Evolutionary conservation across 2,113 vertebrate species (phyloP), one percentile per base, ranked within the genome.

Genomic region (Pica pica): DNA sequence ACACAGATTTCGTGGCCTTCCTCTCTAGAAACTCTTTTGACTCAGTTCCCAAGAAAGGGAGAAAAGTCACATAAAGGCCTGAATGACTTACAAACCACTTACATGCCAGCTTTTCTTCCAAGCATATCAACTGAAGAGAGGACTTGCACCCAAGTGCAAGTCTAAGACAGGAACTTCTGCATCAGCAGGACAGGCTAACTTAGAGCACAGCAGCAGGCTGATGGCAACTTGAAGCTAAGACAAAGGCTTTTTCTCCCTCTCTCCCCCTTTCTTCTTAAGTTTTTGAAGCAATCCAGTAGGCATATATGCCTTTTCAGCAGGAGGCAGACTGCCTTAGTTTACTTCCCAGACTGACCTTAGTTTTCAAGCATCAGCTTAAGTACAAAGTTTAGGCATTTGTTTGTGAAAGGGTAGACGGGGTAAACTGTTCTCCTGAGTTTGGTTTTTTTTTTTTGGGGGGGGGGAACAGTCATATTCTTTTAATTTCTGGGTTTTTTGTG

Each of bases 191-290:
- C 0, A 59, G 16, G 23, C 10, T 59, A 55, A 31, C 24, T 61
- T 21, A 31, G 11, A 79, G 27, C 47, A 64, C 23, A 37, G 39
- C 11, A 68, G 17, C 27, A 46, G 30, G 8, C 21, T 30, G 44
- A 83, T 13, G 3, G 28, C 46, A 83, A 57, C 50, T 35, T 33
- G 16, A 37, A 64, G 11, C 26, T 30, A 49, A 68, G 22, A 60
- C 5, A 41, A 41, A 65, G n/a, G 4, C 19, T 49, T 55, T 10
- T 10, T n/a, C 13, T 2, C 9, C 2, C 7, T 1, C 4, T 5
- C 8, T 11, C 2, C 18, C 10, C 3, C 5, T 7, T 28, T 3
- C 2, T 28, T 35, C 35, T 5, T 2, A 33, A 23, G 4, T 30
- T 46, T 67, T 42, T 31, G 28, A 59, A 81, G 8, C 7, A 47